Evolutionary conservation across 2,797 vertebrate genomes (phyloP).

Genomic region (Crocidura indochinensis): DNA sequence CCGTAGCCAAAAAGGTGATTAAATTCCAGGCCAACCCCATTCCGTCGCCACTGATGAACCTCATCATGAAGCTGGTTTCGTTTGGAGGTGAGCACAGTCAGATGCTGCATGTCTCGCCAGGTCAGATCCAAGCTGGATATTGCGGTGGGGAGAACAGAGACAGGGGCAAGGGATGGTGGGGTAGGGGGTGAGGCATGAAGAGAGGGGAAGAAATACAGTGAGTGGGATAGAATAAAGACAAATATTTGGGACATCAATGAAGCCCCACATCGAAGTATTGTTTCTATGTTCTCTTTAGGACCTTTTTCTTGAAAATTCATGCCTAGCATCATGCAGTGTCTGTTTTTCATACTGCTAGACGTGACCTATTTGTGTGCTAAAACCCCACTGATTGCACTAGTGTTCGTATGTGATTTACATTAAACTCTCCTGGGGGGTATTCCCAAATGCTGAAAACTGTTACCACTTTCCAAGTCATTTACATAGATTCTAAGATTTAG

Average conservation of each 20-base stretch:
- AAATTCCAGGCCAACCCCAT: conserved; percentile 99
- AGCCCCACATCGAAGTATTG: neutral
- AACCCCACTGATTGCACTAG: neutral
- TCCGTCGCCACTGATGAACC: conserved; percentile 98
- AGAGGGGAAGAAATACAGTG: neutral
- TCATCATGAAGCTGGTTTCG: conserved; percentile 99
- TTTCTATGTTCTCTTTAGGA: neutral
- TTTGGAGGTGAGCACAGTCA: conserved; percentile 99
- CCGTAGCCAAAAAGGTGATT: conserved; percentile 99
- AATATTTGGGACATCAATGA: neutral
- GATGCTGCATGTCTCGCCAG: conserved; percentile 99
- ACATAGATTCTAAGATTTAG: neutral
- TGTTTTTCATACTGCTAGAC: neutral
- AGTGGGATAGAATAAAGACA: neutral
- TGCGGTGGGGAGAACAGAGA: neutral
- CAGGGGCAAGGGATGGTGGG: neutral
- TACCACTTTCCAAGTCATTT: neutral
- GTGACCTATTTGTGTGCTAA: neutral
- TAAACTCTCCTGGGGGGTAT: neutral
- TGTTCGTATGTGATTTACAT: neutral
- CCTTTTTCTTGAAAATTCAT: neutral
- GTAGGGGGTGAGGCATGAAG: neutral
- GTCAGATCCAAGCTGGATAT: conserved; percentile 94
- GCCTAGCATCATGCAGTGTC: neutral
- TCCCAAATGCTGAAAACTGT: conserved; percentile 37